Conservation (phyloP, 2,888 invertebrate genomes). For the Mycogona germanica region DNA sequence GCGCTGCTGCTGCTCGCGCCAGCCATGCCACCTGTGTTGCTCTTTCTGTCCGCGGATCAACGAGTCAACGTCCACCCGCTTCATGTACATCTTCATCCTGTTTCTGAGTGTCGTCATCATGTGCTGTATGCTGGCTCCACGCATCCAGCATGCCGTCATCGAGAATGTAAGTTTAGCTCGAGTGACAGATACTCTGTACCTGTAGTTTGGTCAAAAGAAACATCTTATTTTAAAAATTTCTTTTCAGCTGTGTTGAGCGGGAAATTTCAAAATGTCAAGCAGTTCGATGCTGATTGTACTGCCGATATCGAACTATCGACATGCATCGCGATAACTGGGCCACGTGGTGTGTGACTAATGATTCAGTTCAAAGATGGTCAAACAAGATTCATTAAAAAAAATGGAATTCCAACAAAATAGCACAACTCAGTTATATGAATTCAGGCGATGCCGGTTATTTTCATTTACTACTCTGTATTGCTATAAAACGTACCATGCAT, state of each 20-base stretch:
- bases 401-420: too few species aligned
- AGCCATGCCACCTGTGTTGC: slow-evolving; percentile 36
- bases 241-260: too few species aligned
- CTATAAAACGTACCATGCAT: too few species aligned
- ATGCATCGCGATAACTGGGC: too few species aligned
- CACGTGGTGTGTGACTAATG: too few species aligned
- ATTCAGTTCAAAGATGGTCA: neutral
- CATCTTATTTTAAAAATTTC: neutral
- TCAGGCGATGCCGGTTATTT: too few species aligned
- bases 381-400: neutral
- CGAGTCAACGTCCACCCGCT: slow-evolving; percentile 36
- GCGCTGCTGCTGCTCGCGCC: slow-evolving; percentile 35
- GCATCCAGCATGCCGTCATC: slow-evolving; percentile 27
- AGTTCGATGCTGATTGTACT: too few species aligned
- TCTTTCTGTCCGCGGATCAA: slow-evolving; percentile 31
- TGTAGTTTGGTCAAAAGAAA: neutral
- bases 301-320: too few species aligned
- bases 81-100: slow-evolving; percentile 35
- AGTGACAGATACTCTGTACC: neutral
- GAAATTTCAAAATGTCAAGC: too few species aligned
- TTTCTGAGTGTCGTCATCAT: slow-evolving; percentile 32
- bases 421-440: too few species aligned
- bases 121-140: slow-evolving; percentile 35
- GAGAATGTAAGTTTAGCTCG: slow-evolving; percentile 25
- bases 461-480: too few species aligned